phyloP scores from a whole-genome alignment of 2,888 invertebrate genomes.

The Hypselothyrea guttata region DNA sequence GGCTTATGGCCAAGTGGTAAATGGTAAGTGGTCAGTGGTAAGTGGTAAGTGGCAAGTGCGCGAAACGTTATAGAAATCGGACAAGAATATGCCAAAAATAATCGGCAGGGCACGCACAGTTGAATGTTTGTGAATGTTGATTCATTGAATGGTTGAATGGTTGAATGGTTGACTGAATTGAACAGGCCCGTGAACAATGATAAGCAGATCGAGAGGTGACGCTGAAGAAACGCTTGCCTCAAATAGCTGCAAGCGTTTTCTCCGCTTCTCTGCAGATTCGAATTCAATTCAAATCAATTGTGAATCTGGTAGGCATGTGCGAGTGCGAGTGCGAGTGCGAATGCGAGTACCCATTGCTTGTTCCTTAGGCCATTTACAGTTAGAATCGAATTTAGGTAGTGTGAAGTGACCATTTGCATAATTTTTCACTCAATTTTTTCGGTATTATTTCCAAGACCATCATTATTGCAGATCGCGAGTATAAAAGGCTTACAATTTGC shows the following conservation, averaged over 20 bases:
- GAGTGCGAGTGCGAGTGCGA: background rate
- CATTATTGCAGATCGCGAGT: constrained; percentile 33
- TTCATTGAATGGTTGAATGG: constrained; percentile 35
- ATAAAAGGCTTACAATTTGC: constrained; percentile 66
- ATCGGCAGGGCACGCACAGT: constrained; percentile 11
- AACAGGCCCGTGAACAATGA: constrained; percentile 45
- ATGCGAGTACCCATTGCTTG: background rate
- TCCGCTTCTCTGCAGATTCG: constrained; percentile 40
- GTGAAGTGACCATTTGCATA: constrained; percentile 54
- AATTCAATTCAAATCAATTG: constrained; percentile 58
- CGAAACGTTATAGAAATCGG: constrained; percentile 40
- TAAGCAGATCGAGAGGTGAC: constrained; percentile 63
- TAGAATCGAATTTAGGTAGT: constrained; percentile 34
- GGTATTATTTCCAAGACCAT: background rate
- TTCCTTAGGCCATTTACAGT: constrained; percentile 51
- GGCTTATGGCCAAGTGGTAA: too few relatives aligned
- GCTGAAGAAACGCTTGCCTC: constrained; percentile 49
- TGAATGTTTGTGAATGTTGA: too few relatives aligned
- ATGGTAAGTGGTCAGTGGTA: background rate
- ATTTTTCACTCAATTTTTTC: constrained; percentile 14
- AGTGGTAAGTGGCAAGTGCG: constrained; percentile 20
- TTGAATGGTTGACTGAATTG: constrained; percentile 25
- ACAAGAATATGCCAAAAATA: constrained; percentile 10
- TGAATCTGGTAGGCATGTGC: constrained; percentile 22
- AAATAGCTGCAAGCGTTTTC: constrained; percentile 68